Percentiles rank a stretch among this genome's conserved stretches.
Evolutionary conservation across 2,113 vertebrate genomes (phyloP).

Genomic region (Tylochromis polylepis): DNA sequence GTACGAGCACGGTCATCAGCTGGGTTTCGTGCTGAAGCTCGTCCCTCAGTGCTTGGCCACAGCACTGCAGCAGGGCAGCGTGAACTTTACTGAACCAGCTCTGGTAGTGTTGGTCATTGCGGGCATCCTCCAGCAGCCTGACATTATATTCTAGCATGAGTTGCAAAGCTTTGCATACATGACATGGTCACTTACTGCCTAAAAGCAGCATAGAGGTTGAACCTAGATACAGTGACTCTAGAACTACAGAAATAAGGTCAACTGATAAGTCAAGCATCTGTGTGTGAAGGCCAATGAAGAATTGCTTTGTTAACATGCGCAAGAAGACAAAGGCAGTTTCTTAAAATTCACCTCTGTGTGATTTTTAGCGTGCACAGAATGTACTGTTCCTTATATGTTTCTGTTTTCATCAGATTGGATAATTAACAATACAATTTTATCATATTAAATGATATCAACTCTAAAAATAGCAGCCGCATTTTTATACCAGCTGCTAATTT

Average conservation of each 20-base stretch:
- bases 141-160: not conserved
- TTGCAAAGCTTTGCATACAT: not conserved
- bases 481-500: not conserved
- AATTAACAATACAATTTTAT: not conserved
- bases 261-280: not conserved
- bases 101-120: slow-evolving; percentile 81
- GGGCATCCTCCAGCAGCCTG: slow-evolving; percentile 87
- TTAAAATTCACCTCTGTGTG: not conserved
- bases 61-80: slow-evolving; percentile 83
- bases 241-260: not conserved
- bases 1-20: slow-evolving; percentile 76
- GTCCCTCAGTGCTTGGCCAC: slow-evolving; percentile 79
- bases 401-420: not conserved
- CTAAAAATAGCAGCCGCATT: not conserved
- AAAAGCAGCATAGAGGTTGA: not conserved
- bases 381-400: not conserved
- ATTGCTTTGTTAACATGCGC: not conserved
- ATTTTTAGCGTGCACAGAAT: not conserved
- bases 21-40: slow-evolving; percentile 84
- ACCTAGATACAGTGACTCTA: not conserved
- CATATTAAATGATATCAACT: not conserved
- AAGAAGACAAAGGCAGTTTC: not conserved
- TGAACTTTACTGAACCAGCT: slow-evolving; percentile 87
- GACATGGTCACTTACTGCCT: not conserved
- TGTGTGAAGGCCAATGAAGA: not conserved